Evolutionary conservation across 2,888 invertebrate species (phyloP), one percentile per base, ranked within the genome.

Genomic region (Frankliniella fusca): DNA sequence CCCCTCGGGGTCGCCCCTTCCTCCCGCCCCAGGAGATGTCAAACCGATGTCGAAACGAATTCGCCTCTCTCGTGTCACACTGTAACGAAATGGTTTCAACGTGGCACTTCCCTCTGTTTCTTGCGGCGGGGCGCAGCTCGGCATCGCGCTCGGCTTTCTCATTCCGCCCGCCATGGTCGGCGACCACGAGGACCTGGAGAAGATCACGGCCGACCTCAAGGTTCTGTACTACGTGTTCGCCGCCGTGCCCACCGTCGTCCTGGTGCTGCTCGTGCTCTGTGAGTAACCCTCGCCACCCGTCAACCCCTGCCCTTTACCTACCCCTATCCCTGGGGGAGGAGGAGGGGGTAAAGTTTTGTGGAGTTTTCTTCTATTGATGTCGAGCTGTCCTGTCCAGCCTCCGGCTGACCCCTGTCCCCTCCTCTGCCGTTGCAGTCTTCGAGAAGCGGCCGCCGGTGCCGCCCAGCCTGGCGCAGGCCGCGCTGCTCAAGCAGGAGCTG

Each of bases 181-280:
- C 54, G 82, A 92, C 83, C 90, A 91, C 81, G 92, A 92, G 3
- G 90, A 92, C 80, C 85, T 88, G 8, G 91, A 91, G 0, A 90
- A 92, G 84, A 92, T 95, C 83, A 93, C 92, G 9, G 87, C 88
- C 9, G 94, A 96, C 86, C 90, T 97, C 83, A 92, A 93, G 85
- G 88, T 92, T 82, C 94, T 99, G 93, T 97, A 97, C 89, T 95
- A 95, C 87, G 90, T 92, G 81, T 93, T 95, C 0, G 98, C 97
- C 0, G 93, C 92, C 0, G 89, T 96, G 84, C 96, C 96, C 81
- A 93, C 94, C 11, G 88, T 94, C 15, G 90, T 98, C 82, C 92
- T 97, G 83, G 89, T 97, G 20, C 85, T 90, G 12, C 89, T 90
- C 76, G 81, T 90, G 20, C 84, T 90, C 81, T 87, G 91, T 91